These are phyloP conservation scores for Pogoniulus pusillus DNA, from an alignment of 2,797 vertebrate species.

Conservation along the genomic window DNA sequence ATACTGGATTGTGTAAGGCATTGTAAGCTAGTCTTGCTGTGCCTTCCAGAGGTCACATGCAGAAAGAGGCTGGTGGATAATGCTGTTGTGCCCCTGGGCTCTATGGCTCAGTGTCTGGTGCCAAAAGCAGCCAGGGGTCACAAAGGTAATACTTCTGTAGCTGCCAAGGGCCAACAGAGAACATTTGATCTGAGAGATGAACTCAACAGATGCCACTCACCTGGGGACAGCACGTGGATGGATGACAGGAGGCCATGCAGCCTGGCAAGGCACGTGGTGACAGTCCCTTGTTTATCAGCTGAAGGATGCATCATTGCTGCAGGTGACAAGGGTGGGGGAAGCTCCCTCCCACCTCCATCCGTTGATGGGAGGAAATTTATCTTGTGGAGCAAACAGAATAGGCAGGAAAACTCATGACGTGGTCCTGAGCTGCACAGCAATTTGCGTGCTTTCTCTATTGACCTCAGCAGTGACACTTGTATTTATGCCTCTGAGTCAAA, in stretches of 20 bases:
- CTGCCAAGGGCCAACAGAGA: neutral
- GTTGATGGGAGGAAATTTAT: neutral
- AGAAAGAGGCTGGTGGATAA: neutral
- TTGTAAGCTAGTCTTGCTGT: neutral
- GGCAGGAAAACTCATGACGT: neutral
- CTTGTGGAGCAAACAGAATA: neutral
- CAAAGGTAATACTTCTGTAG: neutral
- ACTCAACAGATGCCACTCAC: neutral
- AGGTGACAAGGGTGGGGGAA: neutral
- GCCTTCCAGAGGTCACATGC: neutral
- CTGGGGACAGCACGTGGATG: neutral
- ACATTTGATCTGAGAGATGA: neutral
- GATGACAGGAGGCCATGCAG: neutral
- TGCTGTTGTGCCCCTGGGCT: accelerated
- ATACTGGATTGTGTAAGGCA: neutral
- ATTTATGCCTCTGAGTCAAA: neutral
- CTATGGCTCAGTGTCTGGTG: neutral
- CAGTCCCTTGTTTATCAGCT: accelerated
- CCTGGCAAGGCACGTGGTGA: neutral
- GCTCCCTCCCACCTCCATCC: neutral
- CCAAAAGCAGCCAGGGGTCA: neutral
- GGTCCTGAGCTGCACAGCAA: neutral
- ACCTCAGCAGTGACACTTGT: neutral
- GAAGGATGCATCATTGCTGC: neutral
- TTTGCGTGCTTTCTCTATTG: neutral